Base-by-base conservation (phyloP, 2,113 vertebrate species). In the Heteronetta atricapilla region DNA sequence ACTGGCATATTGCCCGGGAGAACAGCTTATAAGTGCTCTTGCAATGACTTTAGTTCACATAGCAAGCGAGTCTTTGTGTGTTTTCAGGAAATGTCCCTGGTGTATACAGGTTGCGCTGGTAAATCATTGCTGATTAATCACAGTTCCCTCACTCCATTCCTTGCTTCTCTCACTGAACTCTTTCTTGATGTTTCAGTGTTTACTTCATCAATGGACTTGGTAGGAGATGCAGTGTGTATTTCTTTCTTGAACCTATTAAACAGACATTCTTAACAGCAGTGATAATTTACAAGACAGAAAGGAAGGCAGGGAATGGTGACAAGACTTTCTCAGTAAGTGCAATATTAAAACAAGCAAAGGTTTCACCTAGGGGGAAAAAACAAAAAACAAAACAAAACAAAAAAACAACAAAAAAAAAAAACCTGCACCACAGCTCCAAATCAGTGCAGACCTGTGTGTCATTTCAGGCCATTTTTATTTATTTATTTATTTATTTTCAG, bases 1-100 rank as follows among this genome's bases (percentile, higher is more conserved):
- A 42, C 34, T 64, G 69, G 7, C 42, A 7, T 8, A 6, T 3
- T 60, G 56, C 73, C 56, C 70, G 58, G 46, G 36, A 81, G 83
- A 52, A 63, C 13, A 84, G 52, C 62, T 78, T 42, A 8, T 33
- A 68, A 3, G 29, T 58, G 70, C 60, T 91, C 46, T 55, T 23
- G 25, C 20, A 4, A 18, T 16, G 73, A 62, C n/a, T 55, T 75
- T 34, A 83, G 46, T 33, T 74, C 76, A 31, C 46, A 34, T 6
- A 31, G n/a, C 1, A 0, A 62, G 5, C 38, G 1, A 23, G 6
- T 6, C 50, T 60, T 7, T 6, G 6, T 1, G 3, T 6, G 13
- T 20, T 48, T 68, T 56, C 75, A 76, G 87, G 38, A 46, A 59
- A 60, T 0, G 3, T 18, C 62, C 58, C 38, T 33, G 18, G 6